Evolutionary conservation across 1,140 invertebrate genomes (phyloP).

Genomic region (Scaptomyza montana): DNA sequence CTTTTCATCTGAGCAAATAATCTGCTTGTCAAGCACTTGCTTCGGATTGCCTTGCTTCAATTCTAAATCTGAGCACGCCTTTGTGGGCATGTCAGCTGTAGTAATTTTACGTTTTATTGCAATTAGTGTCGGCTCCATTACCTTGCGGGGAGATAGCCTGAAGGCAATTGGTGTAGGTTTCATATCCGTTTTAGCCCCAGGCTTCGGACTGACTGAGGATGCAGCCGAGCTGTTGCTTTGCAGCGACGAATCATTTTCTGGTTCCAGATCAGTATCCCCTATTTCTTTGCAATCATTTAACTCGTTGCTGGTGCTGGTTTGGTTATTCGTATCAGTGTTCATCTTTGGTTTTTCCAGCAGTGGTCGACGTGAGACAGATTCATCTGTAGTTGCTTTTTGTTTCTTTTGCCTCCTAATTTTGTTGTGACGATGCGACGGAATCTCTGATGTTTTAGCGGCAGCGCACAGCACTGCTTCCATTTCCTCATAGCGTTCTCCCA

Average conservation of each 20-base stretch:
- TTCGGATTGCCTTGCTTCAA: constrained; percentile 23
- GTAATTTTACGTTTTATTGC: constrained; percentile 52
- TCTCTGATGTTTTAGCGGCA: constrained; percentile 46
- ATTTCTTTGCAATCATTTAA: constrained; percentile 21
- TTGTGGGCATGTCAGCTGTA: constrained; percentile 16
- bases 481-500: constrained; percentile 89
- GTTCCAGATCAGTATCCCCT: constrained; percentile 45
- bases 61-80: constrained; percentile 39
- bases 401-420: constrained; percentile 44
- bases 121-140: constrained; percentile 45
- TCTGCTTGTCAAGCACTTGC: constrained; percentile 69
- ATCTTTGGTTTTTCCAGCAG: constrained; percentile 55
- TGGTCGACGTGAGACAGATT: constrained; percentile 32
- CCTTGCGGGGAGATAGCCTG: constrained; percentile 58
- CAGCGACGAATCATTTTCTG: constrained; percentile 63
- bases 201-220: constrained; percentile 48
- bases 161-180: constrained; percentile 58
- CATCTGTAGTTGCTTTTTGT: constrained; percentile 61
- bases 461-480: constrained; percentile 66
- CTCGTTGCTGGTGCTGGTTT: background rate
- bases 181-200: constrained; percentile 16
- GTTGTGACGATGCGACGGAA: constrained; percentile 17
- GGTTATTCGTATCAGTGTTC: constrained; percentile 9
- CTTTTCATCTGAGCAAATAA: constrained; percentile 78
- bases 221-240: constrained; percentile 57